Conservation (phyloP, 23 tunicate species). For the Clavelina lepadiformis region DNA sequence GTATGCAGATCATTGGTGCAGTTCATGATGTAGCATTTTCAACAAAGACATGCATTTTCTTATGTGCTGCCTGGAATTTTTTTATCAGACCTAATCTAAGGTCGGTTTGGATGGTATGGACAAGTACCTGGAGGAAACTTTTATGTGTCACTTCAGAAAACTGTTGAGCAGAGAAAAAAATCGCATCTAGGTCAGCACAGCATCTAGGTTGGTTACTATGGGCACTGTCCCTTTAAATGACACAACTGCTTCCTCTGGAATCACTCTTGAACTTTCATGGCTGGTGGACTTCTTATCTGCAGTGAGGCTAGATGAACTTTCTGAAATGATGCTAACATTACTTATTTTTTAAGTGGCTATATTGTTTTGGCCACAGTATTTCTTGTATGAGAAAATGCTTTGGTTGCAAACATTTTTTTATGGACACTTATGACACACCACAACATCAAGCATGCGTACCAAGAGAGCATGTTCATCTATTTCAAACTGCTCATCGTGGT, state of each 20-base stretch:
- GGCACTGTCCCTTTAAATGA: too few relatives aligned
- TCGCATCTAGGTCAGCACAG: too few relatives aligned
- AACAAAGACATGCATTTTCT: background rate
- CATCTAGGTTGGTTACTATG: too few relatives aligned
- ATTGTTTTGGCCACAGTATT: conserved; percentile 10
- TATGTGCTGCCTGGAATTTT: conserved; percentile 12
- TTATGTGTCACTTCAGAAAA: conserved; percentile 9
- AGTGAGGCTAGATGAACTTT: conserved; percentile 3
- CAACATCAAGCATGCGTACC: background rate
- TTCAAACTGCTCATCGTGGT: conserved; percentile 2
- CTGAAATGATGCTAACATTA: conserved; percentile 8
- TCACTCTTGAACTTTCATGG: too few relatives aligned
- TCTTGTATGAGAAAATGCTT: conserved; percentile 6
- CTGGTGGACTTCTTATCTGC: too few relatives aligned
- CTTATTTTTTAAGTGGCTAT: conserved; percentile 11
- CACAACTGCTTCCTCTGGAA: too few relatives aligned
- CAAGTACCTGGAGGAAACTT: conserved; percentile 20
- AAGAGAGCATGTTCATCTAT: too few relatives aligned
- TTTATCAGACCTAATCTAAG: conserved; percentile 11
- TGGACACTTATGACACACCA: background rate
- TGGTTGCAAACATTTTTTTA: conserved; percentile 7
- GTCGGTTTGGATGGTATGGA: conserved; percentile 21
- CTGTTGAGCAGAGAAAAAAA: conserved; percentile 11
- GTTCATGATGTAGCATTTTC: background rate
- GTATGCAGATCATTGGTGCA: conserved; percentile 15